phyloP scores from a whole-genome alignment of 1,140 invertebrate genomes.

The Diorhabda carinulata region DNA sequence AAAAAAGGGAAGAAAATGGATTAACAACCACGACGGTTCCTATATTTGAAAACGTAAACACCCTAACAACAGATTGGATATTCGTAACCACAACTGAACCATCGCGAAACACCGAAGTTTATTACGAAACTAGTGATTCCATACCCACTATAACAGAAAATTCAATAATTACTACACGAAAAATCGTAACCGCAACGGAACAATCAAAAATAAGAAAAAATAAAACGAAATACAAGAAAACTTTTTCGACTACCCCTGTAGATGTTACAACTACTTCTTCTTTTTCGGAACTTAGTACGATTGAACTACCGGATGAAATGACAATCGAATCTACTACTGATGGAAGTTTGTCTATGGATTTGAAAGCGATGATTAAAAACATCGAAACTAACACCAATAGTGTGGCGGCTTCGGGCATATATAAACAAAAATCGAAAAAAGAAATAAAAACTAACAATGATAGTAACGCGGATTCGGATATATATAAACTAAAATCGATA shows the following conservation, averaged over 20 bases:
- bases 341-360: not conserved
- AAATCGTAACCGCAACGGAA: not conserved
- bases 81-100: not conserved
- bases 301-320: too few relatives aligned
- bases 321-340: not conserved
- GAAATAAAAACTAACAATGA: too few relatives aligned
- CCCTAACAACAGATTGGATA: not conserved
- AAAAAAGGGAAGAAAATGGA: conserved; percentile 1
- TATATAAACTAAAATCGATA: conserved; percentile 9
- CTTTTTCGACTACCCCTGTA: not conserved
- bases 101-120: not conserved
- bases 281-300: not conserved
- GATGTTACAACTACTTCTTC: too few relatives aligned
- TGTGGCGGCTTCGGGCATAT: conserved; percentile 10
- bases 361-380: conserved; percentile 16
- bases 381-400: conserved; percentile 22
- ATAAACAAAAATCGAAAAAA: too few relatives aligned
- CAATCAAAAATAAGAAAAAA: not conserved
- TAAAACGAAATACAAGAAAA: not conserved
- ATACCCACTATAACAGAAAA: not conserved
- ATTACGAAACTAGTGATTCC: not conserved
- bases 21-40: not conserved
- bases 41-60: not conserved
- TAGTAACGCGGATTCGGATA: not conserved
- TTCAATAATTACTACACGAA: conserved; percentile 3